phyloP scores from a whole-genome alignment of 2,113 vertebrate species.

The Grammomys dolichurus region DNA sequence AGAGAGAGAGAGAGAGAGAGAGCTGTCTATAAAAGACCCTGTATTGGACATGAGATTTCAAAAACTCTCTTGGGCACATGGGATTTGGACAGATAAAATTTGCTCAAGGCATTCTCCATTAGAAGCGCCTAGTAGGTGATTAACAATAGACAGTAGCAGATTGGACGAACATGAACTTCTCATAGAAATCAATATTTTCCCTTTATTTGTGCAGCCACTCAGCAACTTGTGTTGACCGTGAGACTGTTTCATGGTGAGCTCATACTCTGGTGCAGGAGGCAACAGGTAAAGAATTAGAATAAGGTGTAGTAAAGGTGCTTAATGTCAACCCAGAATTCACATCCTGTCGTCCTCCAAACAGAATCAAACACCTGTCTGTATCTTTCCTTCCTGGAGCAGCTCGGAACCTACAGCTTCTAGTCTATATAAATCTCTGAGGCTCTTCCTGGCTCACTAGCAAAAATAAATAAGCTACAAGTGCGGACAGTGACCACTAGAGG shows the following conservation, averaged over 20 bases:
- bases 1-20: too few relatives aligned
- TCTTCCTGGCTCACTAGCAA: not conserved
- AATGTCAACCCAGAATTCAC: not conserved
- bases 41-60: not conserved
- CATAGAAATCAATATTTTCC: not conserved
- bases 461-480: slow-evolving; percentile 40
- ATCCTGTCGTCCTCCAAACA: not conserved
- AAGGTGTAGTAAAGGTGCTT: not conserved
- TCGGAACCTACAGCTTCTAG: not conserved
- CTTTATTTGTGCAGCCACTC: not conserved
- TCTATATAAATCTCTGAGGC: not conserved
- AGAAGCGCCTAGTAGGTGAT: slow-evolving; percentile 15
- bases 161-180: not conserved
- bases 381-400: not conserved
- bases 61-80: not conserved
- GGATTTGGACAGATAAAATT: slow-evolving; percentile 7
- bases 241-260: not conserved
- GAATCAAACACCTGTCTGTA: not conserved
- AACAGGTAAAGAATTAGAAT: not conserved
- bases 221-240: not conserved
- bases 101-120: slow-evolving; percentile 23
- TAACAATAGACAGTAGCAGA: not conserved
- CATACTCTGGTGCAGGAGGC: not conserved
- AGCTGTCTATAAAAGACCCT: slow-evolving; percentile 18
- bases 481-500: slow-evolving; percentile 53